Evolutionary conservation across 37 sponge, comb jelly and placozoan genomes (phyloP), one percentile per base, ranked within the genome.

Genomic region (Agelas oroides): DNA sequence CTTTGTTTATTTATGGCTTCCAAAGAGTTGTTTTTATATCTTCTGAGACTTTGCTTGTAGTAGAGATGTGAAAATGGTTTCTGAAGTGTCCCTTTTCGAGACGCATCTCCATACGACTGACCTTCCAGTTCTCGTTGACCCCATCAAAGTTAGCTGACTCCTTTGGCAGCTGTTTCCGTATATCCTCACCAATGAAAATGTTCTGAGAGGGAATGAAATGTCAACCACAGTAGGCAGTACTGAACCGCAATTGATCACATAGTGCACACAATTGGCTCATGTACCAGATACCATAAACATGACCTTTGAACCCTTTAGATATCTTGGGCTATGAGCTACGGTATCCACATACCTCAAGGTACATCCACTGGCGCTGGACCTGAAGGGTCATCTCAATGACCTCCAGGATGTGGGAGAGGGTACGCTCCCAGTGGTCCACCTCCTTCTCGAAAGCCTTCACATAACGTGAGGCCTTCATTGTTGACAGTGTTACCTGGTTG

Each of bases 311-410:
- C n/a, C n/a, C n/a, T n/a, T n/a, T n/a, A n/a, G n/a, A n/a, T n/a
- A n/a, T n/a, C n/a, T n/a, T n/a, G n/a, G n/a, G n/a, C n/a, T n/a
- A n/a, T 46, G 46, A 46, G 46, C 46, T 46, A n/a, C n/a, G n/a
- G n/a, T n/a, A n/a, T 46, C 46, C 46, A 27, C 65, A 52, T 52
- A 95, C 96, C 94, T 99, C 99, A 53, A 99, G 86, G 79, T 99
- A 99, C 96, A 99, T 99, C 99, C 99, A 99, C 84, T 97, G 97
- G 25, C 96, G 79, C 88, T 99, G 99, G 33, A 99, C 96, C 65
- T 97, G 99, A 32, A 97, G 88, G 0, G 85, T 91, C 92, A 99
- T 87, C 87, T 99, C 99, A 17, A 97, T 86, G 40, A 96, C 95
- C 85, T 99, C 99, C 79, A 99, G 84, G 34, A 99, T 93, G 65